Evolutionary conservation across 2,888 invertebrate genomes (phyloP).

Genomic region (Drosophila melanosoma): DNA sequence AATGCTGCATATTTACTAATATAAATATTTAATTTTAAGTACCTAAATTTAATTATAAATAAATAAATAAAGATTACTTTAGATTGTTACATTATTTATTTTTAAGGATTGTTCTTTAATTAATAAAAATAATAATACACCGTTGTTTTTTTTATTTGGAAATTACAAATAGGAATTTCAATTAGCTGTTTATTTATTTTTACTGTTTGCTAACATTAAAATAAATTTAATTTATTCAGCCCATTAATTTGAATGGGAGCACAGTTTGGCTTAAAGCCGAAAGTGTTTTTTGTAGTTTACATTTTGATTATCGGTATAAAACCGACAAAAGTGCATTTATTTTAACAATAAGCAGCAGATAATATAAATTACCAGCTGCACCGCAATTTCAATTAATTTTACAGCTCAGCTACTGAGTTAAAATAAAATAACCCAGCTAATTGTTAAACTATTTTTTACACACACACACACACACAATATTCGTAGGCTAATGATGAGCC

Average conservation of each 20-base stretch:
- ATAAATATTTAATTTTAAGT: background rate
- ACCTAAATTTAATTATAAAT: background rate
- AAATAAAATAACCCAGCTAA: slow-evolving; percentile 50
- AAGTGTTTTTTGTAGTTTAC: slow-evolving; percentile 33
- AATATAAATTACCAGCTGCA: slow-evolving; percentile 58
- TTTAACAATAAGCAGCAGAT: slow-evolving; percentile 68
- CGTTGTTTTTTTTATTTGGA: too few species aligned
- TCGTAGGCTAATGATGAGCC: slow-evolving; percentile 34
- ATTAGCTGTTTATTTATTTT: slow-evolving; percentile 21
- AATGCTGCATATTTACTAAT: too few species aligned
- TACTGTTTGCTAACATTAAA: slow-evolving; percentile 37
- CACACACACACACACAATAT: background rate
- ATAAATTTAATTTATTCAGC: slow-evolving; percentile 68
- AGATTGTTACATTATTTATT: slow-evolving; percentile 2
- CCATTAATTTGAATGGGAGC: slow-evolving; percentile 67
- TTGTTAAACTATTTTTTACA: slow-evolving; percentile 26
- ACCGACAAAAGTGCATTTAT: slow-evolving; percentile 66
- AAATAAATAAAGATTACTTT: too few species aligned
- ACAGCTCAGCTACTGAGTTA: slow-evolving; percentile 53
- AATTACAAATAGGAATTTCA: slow-evolving; percentile 31
- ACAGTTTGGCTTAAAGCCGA: slow-evolving; percentile 37
- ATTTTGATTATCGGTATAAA: slow-evolving; percentile 33
- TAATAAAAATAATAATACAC: background rate
- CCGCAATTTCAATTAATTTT: slow-evolving; percentile 77
- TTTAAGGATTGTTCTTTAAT: background rate